Evolutionary conservation across 2,797 vertebrate species (phyloP), one percentile per base, ranked within the genome.

Genomic region (Basileuterus tristriatus): DNA sequence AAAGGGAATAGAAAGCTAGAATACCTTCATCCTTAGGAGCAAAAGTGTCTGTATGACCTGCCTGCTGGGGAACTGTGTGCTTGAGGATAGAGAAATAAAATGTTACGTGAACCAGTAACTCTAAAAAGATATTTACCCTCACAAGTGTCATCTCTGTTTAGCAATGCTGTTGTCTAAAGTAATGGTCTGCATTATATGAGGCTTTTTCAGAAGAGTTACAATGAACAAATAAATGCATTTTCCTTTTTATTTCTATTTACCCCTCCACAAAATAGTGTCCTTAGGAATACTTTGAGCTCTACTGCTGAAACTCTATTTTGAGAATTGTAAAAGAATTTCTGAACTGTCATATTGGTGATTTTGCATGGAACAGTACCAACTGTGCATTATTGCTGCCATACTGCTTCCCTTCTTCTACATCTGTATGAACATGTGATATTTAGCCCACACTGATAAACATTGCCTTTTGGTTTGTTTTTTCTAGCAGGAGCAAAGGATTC

Each of bases 401-500:
- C 6, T 34, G 18, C 32, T 75, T 50, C 52, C 21, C 1, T 62
- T 10, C 15, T 85, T 15, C 56, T 37, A 4, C 5, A 2, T 17
- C 11, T 21, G 2, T 37, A 41, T 32, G 12, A 75, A 68, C 0
- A 0, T 43, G 11, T 37, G n/a, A 23, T 47, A 50, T 12, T 78
- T n/a, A 44, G 30, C 70, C 39, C 21, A n/a, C 10, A 11, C 3
- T 67, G 30, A 50, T 60, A 11, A 67, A 59, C 7, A 1, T 37
- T 67, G 46, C 30, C 6, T 26, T 36, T 17, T 46, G n/a, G 12
- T 85, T 34, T 34, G 14, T 36, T 36, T 50, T 63, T 93, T 75
- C 83, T 87, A 46, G 34, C 77, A 99, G 98, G 97, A 96, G 49
- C 72, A 60, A 94, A 96, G 44, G 91, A 83, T 85, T 72, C 97